Percentiles rank a stretch among this genome's conserved stretches.
phyloP scores from a whole-genome alignment of 2,888 invertebrate species.

The Aquatica leii region DNA sequence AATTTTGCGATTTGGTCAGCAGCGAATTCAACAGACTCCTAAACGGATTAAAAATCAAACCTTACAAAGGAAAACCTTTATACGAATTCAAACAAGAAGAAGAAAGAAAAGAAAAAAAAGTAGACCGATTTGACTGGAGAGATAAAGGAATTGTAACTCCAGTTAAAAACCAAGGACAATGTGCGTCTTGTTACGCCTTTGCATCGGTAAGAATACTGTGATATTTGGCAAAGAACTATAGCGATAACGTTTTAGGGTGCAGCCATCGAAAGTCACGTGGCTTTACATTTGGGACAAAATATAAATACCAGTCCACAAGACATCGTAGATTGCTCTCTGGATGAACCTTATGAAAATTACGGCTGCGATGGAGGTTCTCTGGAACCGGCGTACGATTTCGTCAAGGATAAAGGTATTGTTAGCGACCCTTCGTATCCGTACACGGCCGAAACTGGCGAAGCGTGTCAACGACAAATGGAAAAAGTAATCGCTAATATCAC shows the following conservation, averaged over 20 bases:
- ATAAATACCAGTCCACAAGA: not conserved
- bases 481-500: not conserved
- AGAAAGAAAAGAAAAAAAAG: constrained; percentile 50
- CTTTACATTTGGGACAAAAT: not conserved
- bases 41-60: constrained; percentile 7
- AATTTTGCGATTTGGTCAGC: constrained; percentile 6
- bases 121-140: constrained; percentile 85
- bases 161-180: constrained; percentile 89
- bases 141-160: constrained; percentile 83
- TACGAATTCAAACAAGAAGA: not conserved
- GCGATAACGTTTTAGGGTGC: constrained; percentile 5
- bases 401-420: constrained; percentile 5
- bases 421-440: not conserved
- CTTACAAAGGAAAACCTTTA: not conserved
- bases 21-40: constrained; percentile 1
- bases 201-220: constrained; percentile 77
- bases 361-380: constrained; percentile 6
- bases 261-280: constrained; percentile 1
- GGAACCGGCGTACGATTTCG: constrained; percentile 4
- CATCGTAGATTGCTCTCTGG: not conserved
- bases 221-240: too few relatives aligned
- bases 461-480: not conserved
- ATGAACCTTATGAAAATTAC: constrained; percentile 7
- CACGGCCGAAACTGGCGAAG: not conserved
- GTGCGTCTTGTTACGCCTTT: constrained; percentile 95